Evolutionary conservation across 2,888 invertebrate genomes (phyloP).

Genomic region (Conomelus anceps): DNA sequence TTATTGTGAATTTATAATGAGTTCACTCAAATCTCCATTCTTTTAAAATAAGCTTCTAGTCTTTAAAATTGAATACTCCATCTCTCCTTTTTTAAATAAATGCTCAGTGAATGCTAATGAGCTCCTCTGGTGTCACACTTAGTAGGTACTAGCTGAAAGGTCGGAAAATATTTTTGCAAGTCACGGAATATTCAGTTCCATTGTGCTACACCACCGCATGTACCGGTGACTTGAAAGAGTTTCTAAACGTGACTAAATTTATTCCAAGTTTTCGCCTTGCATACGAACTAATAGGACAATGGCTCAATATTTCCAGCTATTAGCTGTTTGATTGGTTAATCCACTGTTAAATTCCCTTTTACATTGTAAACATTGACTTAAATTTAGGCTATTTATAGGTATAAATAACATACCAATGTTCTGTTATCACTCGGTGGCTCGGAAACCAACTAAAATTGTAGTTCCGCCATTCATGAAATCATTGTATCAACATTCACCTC

Average conservation of each 20-base stretch:
- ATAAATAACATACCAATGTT: too few species aligned
- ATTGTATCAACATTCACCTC: too few species aligned
- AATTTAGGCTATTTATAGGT: too few species aligned
- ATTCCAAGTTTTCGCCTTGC: not conserved
- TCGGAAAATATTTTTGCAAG: not conserved
- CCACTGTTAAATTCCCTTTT: too few species aligned
- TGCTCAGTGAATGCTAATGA: not conserved
- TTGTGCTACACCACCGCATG: not conserved
- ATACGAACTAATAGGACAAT: not conserved
- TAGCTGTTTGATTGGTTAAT: not conserved
- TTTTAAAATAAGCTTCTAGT: not conserved
- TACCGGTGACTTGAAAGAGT: not conserved
- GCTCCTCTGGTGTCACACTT: not conserved
- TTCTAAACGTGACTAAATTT: not conserved
- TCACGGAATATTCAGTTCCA: not conserved
- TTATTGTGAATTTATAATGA: not conserved
- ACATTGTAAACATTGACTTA: too few species aligned
- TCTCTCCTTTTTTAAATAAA: too few species aligned
- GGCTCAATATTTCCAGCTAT: not conserved
- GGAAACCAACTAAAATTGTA: too few species aligned
- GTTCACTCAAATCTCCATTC: not conserved
- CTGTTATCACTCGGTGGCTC: too few species aligned
- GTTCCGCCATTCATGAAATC: too few species aligned
- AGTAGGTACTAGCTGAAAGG: too few species aligned
- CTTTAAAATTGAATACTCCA: too few species aligned